Conservation (phyloP, 1,140 invertebrate species). For the Orussus abietinus region DNA sequence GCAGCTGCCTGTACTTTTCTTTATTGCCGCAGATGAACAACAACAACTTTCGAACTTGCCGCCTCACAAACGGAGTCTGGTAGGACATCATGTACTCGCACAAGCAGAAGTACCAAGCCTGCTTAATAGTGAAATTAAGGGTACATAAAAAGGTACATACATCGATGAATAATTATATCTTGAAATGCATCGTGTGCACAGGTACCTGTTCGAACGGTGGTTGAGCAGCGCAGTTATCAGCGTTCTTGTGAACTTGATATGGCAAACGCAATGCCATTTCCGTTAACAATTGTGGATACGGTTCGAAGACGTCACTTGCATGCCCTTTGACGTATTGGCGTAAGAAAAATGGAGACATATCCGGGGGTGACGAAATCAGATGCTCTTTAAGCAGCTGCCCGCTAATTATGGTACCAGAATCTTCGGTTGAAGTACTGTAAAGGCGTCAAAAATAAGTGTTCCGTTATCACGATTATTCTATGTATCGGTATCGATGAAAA, state of each 20-base stretch:
- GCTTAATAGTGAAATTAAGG: constrained; percentile 20
- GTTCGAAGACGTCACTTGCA: constrained; percentile 88
- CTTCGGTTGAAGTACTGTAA: constrained; percentile 53
- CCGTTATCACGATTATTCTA: constrained; percentile 6
- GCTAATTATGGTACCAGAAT: constrained; percentile 51
- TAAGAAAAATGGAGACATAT: constrained; percentile 94
- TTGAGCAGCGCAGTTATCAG: constrained; percentile 56
- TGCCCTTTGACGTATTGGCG: constrained; percentile 90
- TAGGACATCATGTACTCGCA: constrained; percentile 97
- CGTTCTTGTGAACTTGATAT: constrained; percentile 85
- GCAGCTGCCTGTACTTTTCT: constrained; percentile 89
- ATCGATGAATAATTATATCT: constrained; percentile 3
- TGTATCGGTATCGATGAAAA: not conserved
- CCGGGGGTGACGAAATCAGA: constrained; percentile 74
- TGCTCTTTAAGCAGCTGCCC: constrained; percentile 75
- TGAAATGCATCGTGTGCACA: no score
- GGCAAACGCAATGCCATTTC: constrained; percentile 92
- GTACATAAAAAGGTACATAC: constrained; percentile 1
- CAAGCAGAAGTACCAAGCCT: constrained; percentile 73
- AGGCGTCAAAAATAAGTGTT: constrained; percentile 17
- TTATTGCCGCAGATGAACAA: constrained; percentile 93
- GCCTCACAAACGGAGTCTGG: constrained; percentile 70
- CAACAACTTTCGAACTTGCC: constrained; percentile 85
- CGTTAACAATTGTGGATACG: constrained; percentile 87
- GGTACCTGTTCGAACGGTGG: constrained; percentile 56